phyloP scores from a whole-genome alignment of 2,113 vertebrate species.

The Struthidea cinerea region DNA sequence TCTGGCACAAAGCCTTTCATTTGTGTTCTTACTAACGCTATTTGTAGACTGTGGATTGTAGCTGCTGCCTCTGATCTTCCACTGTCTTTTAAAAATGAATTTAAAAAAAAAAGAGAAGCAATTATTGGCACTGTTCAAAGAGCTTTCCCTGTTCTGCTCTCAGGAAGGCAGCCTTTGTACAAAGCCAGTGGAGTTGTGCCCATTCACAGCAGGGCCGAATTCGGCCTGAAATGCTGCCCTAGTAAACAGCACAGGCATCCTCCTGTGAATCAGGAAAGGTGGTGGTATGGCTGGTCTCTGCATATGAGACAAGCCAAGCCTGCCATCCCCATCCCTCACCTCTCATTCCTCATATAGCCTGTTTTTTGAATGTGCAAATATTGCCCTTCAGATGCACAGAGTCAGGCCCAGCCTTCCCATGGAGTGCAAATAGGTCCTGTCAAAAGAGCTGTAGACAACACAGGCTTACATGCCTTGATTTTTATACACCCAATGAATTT shows the following conservation, averaged over 20 bases:
- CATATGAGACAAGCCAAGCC: background rate
- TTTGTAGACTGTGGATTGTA: slow-evolving; percentile 40
- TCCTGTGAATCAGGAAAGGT: background rate
- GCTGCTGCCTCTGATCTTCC: slow-evolving; percentile 52
- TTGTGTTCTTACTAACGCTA: slow-evolving; percentile 39
- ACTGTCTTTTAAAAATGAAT: slow-evolving; percentile 46
- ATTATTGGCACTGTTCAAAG: slow-evolving; percentile 51
- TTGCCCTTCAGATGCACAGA: background rate
- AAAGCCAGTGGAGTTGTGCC: slow-evolving; percentile 6
- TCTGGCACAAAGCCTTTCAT: slow-evolving; percentile 42
- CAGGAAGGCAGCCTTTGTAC: slow-evolving; percentile 21
- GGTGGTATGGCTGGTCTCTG: background rate
- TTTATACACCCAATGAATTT: background rate
- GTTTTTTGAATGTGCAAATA: background rate
- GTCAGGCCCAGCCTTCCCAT: background rate
- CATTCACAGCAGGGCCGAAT: background rate
- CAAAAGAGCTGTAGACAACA: background rate
- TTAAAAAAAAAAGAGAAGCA: background rate
- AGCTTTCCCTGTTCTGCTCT: slow-evolving; percentile 22
- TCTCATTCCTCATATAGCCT: background rate
- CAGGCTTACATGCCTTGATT: background rate
- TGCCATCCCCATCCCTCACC: background rate
- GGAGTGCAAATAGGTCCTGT: background rate
- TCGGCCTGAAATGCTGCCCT: slow-evolving; percentile 11
- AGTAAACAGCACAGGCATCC: background rate